phyloP scores from a whole-genome alignment of 2,113 vertebrate species.

The Phrynosoma blainvillii region DNA sequence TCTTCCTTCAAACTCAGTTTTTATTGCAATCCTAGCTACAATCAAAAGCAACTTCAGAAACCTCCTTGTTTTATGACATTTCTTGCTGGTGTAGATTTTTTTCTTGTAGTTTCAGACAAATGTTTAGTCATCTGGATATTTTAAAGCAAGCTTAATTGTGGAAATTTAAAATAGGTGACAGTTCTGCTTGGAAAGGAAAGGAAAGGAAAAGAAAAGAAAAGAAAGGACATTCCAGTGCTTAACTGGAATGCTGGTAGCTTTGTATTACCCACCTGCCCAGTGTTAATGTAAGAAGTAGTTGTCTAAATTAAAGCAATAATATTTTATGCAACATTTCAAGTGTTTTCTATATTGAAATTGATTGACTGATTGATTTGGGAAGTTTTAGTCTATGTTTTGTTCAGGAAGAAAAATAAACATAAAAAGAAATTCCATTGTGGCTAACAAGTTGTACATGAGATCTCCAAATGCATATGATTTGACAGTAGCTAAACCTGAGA shows the following conservation, averaged over 20 bases:
- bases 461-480: background rate
- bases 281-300: background rate
- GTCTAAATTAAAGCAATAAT: background rate
- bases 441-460: background rate
- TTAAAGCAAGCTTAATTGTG: constrained; percentile 18
- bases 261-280: background rate
- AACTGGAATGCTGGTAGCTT: constrained; percentile 9
- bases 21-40: constrained; percentile 23
- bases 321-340: background rate
- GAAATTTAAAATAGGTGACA: constrained; percentile 12
- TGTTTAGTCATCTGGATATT: constrained; percentile 49
- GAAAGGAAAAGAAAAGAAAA: background rate
- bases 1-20: background rate
- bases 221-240: background rate
- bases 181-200: background rate
- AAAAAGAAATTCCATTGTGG: background rate
- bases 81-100: background rate
- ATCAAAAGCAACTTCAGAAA: constrained; percentile 5
- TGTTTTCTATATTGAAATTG: background rate
- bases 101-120: constrained; percentile 15
- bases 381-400: background rate
- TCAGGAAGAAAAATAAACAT: background rate
- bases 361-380: background rate
- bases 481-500: too few species aligned
- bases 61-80: constrained; percentile 19